These are phyloP conservation scores for Nannobrachium achirus DNA, from an alignment of 2,113 vertebrate species.

Conservation along the genomic window DNA sequence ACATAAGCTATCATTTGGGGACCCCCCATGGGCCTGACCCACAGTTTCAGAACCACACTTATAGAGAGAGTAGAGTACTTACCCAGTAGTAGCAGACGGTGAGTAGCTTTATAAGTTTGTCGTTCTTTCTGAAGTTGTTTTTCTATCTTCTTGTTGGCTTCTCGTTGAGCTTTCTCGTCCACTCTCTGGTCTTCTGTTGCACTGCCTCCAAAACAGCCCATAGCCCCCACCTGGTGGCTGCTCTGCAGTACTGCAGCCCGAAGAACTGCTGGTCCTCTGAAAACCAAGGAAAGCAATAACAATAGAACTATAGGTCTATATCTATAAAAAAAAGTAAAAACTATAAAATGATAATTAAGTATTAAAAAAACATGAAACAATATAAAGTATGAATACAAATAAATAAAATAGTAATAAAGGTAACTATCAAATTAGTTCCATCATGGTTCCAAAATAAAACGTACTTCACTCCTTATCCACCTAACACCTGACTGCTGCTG, in stretches of 20 bases:
- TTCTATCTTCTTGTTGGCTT: conserved; percentile 75
- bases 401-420: not conserved
- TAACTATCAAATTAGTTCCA: not conserved
- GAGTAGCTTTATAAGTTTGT: conserved; percentile 87
- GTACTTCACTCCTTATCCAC: not conserved
- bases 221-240: conserved; percentile 28
- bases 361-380: not conserved
- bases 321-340: not conserved
- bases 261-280: not conserved
- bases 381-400: not conserved
- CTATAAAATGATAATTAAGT: not conserved
- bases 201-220: conserved; percentile 73
- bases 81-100: conserved; percentile 90
- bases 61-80: conserved; percentile 65
- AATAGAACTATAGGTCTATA: too few relatives aligned
- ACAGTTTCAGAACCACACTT: too few relatives aligned
- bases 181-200: conserved; percentile 71
- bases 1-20: too few relatives aligned
- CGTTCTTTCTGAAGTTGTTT: conserved; percentile 79
- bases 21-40: too few relatives aligned
- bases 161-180: conserved; percentile 69
- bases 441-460: not conserved
- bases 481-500: not conserved
- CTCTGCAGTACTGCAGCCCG: not conserved
- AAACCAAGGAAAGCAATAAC: too few relatives aligned